Base-by-base conservation (phyloP, 1,140 invertebrate species). In the Lepeophtheirus salmonis region DNA sequence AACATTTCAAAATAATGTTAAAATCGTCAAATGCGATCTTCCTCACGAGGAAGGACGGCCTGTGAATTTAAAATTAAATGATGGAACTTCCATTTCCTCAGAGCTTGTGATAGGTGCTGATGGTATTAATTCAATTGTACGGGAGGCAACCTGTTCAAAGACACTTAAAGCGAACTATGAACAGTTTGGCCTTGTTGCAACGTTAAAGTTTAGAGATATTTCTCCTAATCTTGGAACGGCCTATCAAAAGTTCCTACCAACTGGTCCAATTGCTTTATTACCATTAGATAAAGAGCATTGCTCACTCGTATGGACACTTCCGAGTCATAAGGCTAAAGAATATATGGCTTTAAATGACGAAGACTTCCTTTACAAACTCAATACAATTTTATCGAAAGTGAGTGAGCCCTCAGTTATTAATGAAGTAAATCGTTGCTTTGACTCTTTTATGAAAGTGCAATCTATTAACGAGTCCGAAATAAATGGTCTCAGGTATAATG, bases 191-290 rank as follows among this genome's bases (percentile, higher is more conserved):
- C 76, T 97, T 30, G 91, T 97, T 13, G 89, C 89, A 3, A 94
- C 89, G 0, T 69, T 97, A 17, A 70, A 85, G 63, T 70, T 94
- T 61, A 76, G 77, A 23, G 76, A 79, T 52, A 68, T 84, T 82
- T 73, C 76, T 48, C 74, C 70, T 20, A 78, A 82, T 62, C 91
- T 94, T 71, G 76, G 76, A 30, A 83, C 86, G 25, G 94, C 91
- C 0, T 98, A 91, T 90, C 94, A 98, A 71, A 77, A 89, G 63
- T 97, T 97, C 73, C 71, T 95, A 59, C 84, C 89, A 1, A 82
- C 77, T 17, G 92, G 92, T 2, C 88, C 90, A 0, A 77, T 98
- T 24, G 94, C 92, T 14, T 68, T 97, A 25, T 72, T 98, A 30
- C 94, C 94, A 30, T 81, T 86, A 75, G 78, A 74, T 21, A 12